These are phyloP conservation scores for Holothuria leucospilota DNA, from an alignment of 53 echinoderm and acorn worm genomes.

Conservation along the genomic window DNA sequence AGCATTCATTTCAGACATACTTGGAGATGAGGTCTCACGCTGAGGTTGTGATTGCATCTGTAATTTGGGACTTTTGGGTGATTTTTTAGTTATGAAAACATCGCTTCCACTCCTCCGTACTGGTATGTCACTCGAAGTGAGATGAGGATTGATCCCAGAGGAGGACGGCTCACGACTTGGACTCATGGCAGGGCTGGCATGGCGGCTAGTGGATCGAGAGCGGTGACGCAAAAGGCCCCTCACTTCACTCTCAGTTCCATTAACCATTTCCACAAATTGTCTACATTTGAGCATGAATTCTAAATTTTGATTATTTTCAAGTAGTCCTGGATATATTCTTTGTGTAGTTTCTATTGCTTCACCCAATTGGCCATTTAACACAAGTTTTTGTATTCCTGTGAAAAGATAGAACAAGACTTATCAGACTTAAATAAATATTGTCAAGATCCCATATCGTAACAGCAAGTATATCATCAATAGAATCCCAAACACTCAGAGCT, in stretches of 20 bases:
- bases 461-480: background rate
- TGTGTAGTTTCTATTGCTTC: constrained; percentile 97
- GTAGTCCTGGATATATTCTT: constrained; percentile 90
- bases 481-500: background rate
- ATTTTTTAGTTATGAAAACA: constrained; percentile 50
- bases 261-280: constrained; percentile 99
- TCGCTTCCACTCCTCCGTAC: constrained; percentile 66
- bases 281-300: constrained; percentile 99
- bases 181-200: constrained; percentile 96
- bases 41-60: constrained; percentile 55
- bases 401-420: background rate
- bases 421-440: background rate
- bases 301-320: constrained; percentile 88
- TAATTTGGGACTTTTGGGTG: constrained; percentile 52
- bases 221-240: constrained; percentile 78
- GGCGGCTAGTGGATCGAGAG: constrained; percentile 78
- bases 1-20: constrained; percentile 83
- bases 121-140: constrained; percentile 53
- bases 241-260: constrained; percentile 95
- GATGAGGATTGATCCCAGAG: constrained; percentile 55
- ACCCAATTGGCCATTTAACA: constrained; percentile 94
- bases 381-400: constrained; percentile 95
- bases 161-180: constrained; percentile 84
- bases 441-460: background rate
- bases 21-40: constrained; percentile 62